A percentile compares a stretch with the other conserved stretches of the same genome.
phyloP scores from a whole-genome alignment of 2,797 vertebrate species.

The Pteronotus mesoamericanus region DNA sequence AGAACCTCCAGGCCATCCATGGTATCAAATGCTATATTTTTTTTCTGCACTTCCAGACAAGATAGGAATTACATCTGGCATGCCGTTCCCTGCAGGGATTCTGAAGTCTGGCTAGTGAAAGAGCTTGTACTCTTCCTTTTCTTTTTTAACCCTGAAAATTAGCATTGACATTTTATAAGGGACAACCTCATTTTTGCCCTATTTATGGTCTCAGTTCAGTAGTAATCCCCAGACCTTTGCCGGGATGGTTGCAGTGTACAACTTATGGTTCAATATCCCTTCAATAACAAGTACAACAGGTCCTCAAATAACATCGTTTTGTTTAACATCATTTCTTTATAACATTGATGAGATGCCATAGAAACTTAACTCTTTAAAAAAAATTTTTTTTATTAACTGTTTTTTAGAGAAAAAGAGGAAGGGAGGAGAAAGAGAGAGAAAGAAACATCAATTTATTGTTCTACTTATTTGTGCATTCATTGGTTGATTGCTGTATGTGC shows the following conservation, averaged over 20 bases:
- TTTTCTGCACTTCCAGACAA: background rate
- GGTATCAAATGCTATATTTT: background rate
- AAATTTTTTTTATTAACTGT: too few relatives aligned
- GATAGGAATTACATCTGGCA: background rate
- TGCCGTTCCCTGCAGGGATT: background rate
- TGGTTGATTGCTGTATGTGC: too few relatives aligned
- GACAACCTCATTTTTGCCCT: background rate
- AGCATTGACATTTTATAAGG: background rate
- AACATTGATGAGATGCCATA: background rate
- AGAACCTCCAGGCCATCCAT: background rate
- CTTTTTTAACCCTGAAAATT: conserved; percentile 14
- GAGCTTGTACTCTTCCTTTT: background rate
- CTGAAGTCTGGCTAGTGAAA: background rate
- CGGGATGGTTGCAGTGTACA: background rate
- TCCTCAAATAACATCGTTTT: background rate
- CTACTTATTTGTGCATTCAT: too few relatives aligned
- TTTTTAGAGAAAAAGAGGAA: too few relatives aligned
- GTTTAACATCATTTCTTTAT: background rate
- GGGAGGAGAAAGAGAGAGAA: too few relatives aligned
- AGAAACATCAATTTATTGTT: too few relatives aligned
- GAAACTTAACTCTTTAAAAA: background rate
- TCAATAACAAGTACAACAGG: background rate
- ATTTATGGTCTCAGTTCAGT: background rate
- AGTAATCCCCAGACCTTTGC: background rate
- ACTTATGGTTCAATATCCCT: background rate